These are phyloP conservation scores for Nematolebias whitei DNA, from an alignment of 2,113 vertebrate species.

Conservation along the genomic window DNA sequence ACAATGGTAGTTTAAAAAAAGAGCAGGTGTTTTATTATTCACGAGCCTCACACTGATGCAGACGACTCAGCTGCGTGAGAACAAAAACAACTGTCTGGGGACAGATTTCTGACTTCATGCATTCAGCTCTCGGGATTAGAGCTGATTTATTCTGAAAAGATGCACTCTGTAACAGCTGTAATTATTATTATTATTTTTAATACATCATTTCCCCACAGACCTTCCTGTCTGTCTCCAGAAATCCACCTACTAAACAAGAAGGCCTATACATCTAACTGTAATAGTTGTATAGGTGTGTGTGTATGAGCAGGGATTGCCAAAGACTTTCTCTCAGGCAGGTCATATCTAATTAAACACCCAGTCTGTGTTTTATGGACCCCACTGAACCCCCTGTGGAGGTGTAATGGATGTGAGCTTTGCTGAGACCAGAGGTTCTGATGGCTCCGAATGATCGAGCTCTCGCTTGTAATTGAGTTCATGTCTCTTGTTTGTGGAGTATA, in stretches of 20 bases:
- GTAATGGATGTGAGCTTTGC: neutral
- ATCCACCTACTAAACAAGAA: slow-evolving; percentile 24
- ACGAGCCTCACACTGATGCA: neutral
- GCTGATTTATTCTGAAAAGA: slow-evolving; percentile 10
- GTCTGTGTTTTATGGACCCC: slow-evolving; percentile 17
- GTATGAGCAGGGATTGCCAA: neutral
- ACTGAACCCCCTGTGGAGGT: neutral
- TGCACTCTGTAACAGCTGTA: slow-evolving; percentile 21
- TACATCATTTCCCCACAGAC: slow-evolving; percentile 4
- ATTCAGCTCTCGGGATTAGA: neutral
- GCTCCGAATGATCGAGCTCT: too few species aligned
- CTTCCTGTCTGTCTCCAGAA: slow-evolving; percentile 17
- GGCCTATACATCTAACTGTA: slow-evolving; percentile 19
- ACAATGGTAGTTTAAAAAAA: neutral
- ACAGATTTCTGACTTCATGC: slow-evolving; percentile 1
- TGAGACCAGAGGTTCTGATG: too few species aligned
- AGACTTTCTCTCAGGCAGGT: slow-evolving; percentile 16
- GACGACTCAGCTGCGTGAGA: slow-evolving; percentile 9
- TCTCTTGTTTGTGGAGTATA: too few species aligned
- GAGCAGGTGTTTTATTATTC: slow-evolving; percentile 15
- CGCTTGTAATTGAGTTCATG: too few species aligned
- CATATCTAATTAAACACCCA: slow-evolving; percentile 58
- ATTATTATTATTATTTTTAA: too few species aligned
- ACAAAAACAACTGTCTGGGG: slow-evolving; percentile 6
- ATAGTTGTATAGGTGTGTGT: neutral